Conservation (phyloP, 1,140 invertebrate genomes). For the Tyrophagus putrescentiae region DNA sequence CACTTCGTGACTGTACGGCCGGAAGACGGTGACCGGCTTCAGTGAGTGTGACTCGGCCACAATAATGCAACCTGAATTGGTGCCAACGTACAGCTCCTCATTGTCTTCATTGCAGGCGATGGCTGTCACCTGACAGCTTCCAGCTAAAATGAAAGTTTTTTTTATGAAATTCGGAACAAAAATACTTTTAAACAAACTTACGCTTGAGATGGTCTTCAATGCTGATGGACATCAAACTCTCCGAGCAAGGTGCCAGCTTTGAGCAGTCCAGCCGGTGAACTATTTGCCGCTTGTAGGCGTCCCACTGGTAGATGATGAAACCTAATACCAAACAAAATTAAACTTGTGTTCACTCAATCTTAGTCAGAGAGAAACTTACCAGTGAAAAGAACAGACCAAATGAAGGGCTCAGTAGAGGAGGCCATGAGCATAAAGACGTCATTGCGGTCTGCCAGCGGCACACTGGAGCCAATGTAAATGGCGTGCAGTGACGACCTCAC, state of each 20-base stretch:
- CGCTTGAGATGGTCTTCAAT: conserved; percentile 70
- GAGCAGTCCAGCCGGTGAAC: conserved; percentile 73
- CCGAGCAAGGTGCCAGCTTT: conserved; percentile 74
- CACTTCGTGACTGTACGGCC: conserved; percentile 73
- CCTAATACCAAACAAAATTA: conserved; percentile 34
- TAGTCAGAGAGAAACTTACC: conserved; percentile 28
- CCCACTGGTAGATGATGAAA: conserved; percentile 72
- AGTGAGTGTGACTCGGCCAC: conserved; percentile 62
- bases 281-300: conserved; percentile 45
- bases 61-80: conserved; percentile 77
- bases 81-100: conserved; percentile 61
- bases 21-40: conserved; percentile 69
- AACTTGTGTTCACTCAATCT: neutral
- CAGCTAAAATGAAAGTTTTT: conserved; percentile 24
- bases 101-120: conserved; percentile 47
- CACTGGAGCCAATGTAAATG: neutral
- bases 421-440: conserved; percentile 48
- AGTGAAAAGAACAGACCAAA: conserved; percentile 62
- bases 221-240: conserved; percentile 74
- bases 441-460: conserved; percentile 40
- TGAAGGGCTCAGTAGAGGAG: conserved; percentile 29
- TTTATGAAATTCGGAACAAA: neutral
- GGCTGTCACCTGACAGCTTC: conserved; percentile 50
- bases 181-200: conserved; percentile 31
- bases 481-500: neutral